phyloP scores from a whole-genome alignment of 2,888 invertebrate genomes.

The Teleiodes luculella region DNA sequence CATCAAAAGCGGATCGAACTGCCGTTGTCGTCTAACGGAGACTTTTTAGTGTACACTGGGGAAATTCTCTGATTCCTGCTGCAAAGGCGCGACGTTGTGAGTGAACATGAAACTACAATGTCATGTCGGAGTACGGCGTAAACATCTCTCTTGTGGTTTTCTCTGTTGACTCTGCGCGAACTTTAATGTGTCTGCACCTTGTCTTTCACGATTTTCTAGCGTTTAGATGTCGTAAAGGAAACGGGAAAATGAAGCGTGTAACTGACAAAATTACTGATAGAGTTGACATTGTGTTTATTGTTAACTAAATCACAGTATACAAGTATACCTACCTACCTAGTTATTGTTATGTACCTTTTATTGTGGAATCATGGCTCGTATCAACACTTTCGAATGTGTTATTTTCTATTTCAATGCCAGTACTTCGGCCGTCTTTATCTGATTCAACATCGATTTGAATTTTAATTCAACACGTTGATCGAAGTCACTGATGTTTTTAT shows the following conservation, averaged over 20 bases:
- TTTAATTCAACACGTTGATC: conserved; percentile 55
- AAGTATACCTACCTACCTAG: no score
- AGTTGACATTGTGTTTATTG: no score
- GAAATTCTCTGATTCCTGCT: conserved; percentile 67
- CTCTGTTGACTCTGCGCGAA: conserved; percentile 23
- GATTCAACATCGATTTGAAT: conserved; percentile 44
- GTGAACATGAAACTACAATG: conserved; percentile 55
- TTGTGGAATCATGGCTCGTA: no score
- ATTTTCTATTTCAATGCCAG: conserved; percentile 44
- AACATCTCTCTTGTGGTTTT: conserved; percentile 31
- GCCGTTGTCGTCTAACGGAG: conserved; percentile 54
- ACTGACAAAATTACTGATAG: conserved; percentile 38
- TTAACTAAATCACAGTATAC: no score
- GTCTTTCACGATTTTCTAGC: conserved; percentile 30
- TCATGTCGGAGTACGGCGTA: conserved; percentile 39
- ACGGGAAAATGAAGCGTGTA: conserved; percentile 54
- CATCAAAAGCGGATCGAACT: conserved; percentile 58
- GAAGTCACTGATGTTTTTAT: conserved; percentile 31
- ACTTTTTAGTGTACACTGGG: conserved; percentile 66
- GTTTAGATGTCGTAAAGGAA: conserved; percentile 53
- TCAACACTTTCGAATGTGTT: conserved; percentile 39
- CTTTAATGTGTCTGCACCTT: conserved; percentile 28
- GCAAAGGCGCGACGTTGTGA: conserved; percentile 44
- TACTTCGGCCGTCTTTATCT: conserved; percentile 52
- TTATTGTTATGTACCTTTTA: no score